phyloP scores from a whole-genome alignment of 2,888 invertebrate species.

The Cantharis flavilabris region DNA sequence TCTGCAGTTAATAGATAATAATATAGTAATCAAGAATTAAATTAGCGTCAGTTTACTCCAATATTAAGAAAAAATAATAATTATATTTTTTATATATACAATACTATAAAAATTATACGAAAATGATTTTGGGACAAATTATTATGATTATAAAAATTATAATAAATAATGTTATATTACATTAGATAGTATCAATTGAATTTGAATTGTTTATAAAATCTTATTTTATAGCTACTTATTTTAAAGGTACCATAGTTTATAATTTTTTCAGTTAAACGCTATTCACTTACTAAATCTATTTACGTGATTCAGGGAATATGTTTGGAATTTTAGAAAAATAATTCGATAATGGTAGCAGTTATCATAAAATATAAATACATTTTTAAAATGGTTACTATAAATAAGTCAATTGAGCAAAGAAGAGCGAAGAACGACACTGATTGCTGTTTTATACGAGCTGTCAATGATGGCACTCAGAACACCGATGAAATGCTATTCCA shows the following conservation, averaged over 20 bases:
- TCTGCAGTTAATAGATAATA: not conserved
- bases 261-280: conserved; percentile 36
- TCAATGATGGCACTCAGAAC: conserved; percentile 41
- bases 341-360: conserved; percentile 40
- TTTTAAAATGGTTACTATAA: conserved; percentile 41
- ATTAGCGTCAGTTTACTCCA: not conserved
- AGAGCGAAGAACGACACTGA: conserved; percentile 31
- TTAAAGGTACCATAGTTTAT: conserved; percentile 38
- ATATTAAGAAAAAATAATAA: not conserved
- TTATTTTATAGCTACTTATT: conserved; percentile 10
- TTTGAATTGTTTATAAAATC: not conserved
- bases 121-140: too few species aligned
- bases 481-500: conserved; percentile 37
- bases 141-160: too few species aligned
- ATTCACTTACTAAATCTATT: conserved; percentile 46
- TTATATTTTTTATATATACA: too few species aligned
- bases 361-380: conserved; percentile 33
- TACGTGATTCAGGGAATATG: conserved; percentile 43
- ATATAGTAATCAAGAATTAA: not conserved
- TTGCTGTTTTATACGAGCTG: conserved; percentile 42
- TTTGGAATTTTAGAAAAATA: conserved; percentile 46
- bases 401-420: conserved; percentile 41
- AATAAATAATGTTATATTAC: too few species aligned
- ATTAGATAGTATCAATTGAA: not conserved
- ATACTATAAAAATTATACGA: too few species aligned